These are phyloP conservation scores for Athalia rosae DNA, from an alignment of 2,888 invertebrate species.

Conservation along the genomic window DNA sequence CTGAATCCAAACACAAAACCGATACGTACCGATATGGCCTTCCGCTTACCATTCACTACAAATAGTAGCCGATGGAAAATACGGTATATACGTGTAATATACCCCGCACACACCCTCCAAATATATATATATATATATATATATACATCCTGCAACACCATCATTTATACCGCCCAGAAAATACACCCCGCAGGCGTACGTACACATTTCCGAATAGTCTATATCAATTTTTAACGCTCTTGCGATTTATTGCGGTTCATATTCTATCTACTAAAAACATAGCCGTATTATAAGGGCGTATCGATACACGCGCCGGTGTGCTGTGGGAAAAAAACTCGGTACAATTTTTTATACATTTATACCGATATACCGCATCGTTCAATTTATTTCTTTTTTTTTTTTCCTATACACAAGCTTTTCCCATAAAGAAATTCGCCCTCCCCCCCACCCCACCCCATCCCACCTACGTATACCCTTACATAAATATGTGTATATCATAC, in stretches of 20 bases:
- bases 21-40: conserved; percentile 70
- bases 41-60: conserved; percentile 69
- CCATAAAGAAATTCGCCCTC: background rate
- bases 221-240: conserved; percentile 66
- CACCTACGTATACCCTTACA: no score
- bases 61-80: background rate
- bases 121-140: background rate
- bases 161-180: conserved; percentile 48
- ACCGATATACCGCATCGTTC: background rate
- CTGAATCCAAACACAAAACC: conserved; percentile 58
- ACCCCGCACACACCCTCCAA: background rate
- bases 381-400: background rate
- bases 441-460: no score
- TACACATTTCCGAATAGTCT: conserved; percentile 64
- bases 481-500: no score
- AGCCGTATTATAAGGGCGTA: background rate
- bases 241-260: conserved; percentile 56
- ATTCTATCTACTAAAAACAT: conserved; percentile 53
- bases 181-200: conserved; percentile 55
- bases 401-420: background rate
- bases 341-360: background rate
- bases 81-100: background rate
- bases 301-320: background rate
- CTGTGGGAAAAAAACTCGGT: background rate
- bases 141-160: conserved; percentile 40